A percentile compares a stretch with the other conserved stretches of the same genome.
Conservation (phyloP, 2,113 vertebrate genomes). For the Uria aalge region DNA sequence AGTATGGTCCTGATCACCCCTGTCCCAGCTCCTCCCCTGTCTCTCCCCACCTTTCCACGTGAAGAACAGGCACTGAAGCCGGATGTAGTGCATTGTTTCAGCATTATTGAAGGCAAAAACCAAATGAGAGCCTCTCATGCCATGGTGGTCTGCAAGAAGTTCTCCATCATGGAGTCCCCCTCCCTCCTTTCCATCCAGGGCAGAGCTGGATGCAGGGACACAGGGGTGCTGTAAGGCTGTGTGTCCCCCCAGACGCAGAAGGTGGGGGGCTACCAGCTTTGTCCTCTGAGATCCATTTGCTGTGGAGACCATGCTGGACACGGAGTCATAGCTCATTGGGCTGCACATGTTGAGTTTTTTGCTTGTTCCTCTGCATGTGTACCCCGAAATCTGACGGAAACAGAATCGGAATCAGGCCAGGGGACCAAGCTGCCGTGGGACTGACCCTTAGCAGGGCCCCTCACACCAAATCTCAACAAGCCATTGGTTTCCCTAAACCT, state of each 20-base stretch:
- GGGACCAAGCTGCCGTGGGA: neutral
- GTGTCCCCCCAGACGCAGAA: neutral
- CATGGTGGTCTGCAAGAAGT: neutral
- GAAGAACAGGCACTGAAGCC: neutral
- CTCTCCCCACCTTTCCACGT: neutral
- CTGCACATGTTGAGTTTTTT: neutral
- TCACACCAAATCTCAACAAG: neutral
- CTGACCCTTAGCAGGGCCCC: neutral
- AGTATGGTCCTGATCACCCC: neutral
- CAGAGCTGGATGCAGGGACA: neutral
- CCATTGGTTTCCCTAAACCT: neutral
- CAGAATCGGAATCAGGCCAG: neutral
- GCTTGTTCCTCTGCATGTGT: neutral
- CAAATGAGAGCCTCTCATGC: neutral
- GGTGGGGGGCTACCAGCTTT: neutral
- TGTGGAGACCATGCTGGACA: no score
- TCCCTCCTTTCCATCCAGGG: neutral
- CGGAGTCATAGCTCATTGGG: fast-evolving
- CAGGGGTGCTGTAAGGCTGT: fast-evolving
- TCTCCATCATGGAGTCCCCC: fast-evolving
- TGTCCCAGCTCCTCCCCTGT: neutral
- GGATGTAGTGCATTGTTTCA: neutral
- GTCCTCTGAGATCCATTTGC: neutral
- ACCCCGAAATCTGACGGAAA: neutral
- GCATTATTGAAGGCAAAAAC: neutral